Evolutionary conservation across 2,797 vertebrate species (phyloP), one percentile per base, ranked within the genome.

Genomic region (Aselliscus stoliczkanus): DNA sequence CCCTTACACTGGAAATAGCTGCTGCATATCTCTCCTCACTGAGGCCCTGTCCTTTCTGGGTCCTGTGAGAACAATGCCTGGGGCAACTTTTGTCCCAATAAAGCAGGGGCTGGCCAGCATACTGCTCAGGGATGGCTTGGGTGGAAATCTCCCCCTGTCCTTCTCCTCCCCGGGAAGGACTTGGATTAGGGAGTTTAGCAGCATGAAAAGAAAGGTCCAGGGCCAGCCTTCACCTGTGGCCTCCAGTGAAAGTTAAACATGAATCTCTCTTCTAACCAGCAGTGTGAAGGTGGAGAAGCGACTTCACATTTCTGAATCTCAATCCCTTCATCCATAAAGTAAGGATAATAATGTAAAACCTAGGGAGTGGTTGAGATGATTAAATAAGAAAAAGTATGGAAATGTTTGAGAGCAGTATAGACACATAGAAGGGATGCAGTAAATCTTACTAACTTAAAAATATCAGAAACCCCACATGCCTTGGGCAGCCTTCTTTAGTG

Each of bases 21-120:
- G 2, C 39, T 18, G 11, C 0, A 0, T 37, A 44, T 52, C 54
- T 27, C 50, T 87, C 37, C 75, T 76, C 72, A 21, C 2, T 12
- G 84, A 88, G 88, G 56, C 80, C 29, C 75, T 9, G 29, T 81
- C 56, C n/a, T 1, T 97, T 97, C 72, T 94, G 81, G 82, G 34
- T 44, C 34, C 83, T 52, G 47, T 29, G 64, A 94, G 67, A 95
- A 85, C 42, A 95, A 92, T 72, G 92, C 27, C 39, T 20, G 50
- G 20, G 65, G 69, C 54, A 29, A n/a, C 65, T 94, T 90, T 73
- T 69, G 93, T 58, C 50, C 80, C 54, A 34, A 2, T 76, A 58
- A 94, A 82, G 72, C 58, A 92, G 77, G 64, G 96, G 93, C 31
- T 37, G 27, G 37, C 6, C 52, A 2, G 21, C 23, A 25, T 42